These are phyloP conservation scores for Crotalus helleri DNA, from an alignment of 2,113 vertebrate species.

Conservation along the genomic window DNA sequence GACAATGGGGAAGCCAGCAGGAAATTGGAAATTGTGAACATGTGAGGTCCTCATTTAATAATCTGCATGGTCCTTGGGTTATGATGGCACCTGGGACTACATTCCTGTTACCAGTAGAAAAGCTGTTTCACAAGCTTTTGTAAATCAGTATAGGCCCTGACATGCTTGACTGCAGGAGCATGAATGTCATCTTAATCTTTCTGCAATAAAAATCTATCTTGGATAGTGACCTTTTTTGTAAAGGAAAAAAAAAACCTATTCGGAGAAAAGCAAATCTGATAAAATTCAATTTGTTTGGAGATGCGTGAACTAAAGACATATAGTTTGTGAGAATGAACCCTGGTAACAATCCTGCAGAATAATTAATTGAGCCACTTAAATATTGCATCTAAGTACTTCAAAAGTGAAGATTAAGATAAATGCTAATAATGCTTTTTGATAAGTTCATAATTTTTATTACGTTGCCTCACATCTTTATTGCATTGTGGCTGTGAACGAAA, in stretches of 20 bases:
- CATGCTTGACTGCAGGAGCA: background rate
- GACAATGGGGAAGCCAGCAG: background rate
- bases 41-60: background rate
- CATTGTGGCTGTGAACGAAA: background rate
- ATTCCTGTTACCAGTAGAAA: background rate
- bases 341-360: background rate
- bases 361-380: conserved; percentile 1
- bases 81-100: background rate
- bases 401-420: background rate
- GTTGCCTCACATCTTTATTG: background rate
- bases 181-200: background rate
- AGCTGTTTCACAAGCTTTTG: background rate
- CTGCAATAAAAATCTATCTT: background rate
- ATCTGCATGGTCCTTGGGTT: background rate
- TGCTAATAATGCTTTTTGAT: background rate
- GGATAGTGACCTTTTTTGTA: background rate
- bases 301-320: background rate
- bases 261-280: background rate
- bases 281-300: background rate
- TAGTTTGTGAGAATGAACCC: background rate
- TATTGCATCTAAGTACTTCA: background rate
- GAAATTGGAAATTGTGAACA: background rate
- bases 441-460: background rate
- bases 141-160: background rate
- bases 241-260: background rate